Conservation (phyloP, 2,797 vertebrate species). For the Taeniopygia guttata region DNA sequence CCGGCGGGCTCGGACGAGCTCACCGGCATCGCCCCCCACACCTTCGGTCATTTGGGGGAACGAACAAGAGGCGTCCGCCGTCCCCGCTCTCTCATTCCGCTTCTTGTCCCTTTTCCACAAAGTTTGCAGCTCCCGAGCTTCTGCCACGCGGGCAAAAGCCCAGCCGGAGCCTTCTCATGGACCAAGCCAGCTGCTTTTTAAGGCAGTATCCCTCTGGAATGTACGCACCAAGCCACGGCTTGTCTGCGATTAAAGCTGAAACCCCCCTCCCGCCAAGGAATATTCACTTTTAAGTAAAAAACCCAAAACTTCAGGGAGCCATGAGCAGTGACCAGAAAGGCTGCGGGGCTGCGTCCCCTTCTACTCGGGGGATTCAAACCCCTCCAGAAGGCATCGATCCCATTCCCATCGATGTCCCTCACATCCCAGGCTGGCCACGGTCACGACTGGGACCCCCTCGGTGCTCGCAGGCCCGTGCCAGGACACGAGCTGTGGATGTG, state of each 20-base stretch:
- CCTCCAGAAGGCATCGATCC: neutral
- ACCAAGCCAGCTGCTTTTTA: neutral
- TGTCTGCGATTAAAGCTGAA: accelerated
- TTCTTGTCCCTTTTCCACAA: neutral
- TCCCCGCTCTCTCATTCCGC: neutral
- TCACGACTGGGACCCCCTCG: neutral
- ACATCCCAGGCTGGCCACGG: neutral
- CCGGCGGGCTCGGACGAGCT: neutral
- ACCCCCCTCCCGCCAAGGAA: neutral
- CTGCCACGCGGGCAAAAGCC: neutral
- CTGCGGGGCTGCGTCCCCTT: neutral
- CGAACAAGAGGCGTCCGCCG: neutral
- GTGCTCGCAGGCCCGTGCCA: neutral
- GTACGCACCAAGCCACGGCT: accelerated
- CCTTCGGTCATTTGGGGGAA: too few species aligned
- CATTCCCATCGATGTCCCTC: accelerated
- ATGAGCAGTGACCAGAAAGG: neutral
- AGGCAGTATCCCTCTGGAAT: neutral
- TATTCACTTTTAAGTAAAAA: neutral
- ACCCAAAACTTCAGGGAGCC: neutral
- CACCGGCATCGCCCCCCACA: neutral
- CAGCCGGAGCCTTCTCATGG: neutral
- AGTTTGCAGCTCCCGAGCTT: neutral
- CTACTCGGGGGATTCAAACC: neutral
- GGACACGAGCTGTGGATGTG: neutral